Evolutionary conservation across 2,888 invertebrate species (phyloP), one percentile per base, ranked within the genome.

Genomic region (Lycocerus yunnanus): DNA sequence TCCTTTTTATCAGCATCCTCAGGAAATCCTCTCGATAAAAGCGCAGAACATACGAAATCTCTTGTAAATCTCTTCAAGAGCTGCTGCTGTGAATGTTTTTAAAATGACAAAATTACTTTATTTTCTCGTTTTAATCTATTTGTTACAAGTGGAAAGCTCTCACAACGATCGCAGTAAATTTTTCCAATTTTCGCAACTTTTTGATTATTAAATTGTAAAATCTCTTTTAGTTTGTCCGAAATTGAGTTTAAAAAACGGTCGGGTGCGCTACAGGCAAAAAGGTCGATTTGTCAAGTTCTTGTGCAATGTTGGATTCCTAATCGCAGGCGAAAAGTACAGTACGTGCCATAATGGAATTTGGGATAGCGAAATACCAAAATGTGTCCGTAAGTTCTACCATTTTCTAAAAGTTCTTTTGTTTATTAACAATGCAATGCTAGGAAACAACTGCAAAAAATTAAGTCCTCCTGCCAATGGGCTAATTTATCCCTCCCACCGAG

Each of bases 281-380:
- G 89, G 90, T 0, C 87, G 89, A 75, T 86, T 92, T 43, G 89
- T 90, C n/a, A 90, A 89, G 82, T 93, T 90, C 83, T 83, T 84
- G 15, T 95, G 95, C 83, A 84, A 86, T 63, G 79, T 85, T 0
- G 90, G 91, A 0, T 95, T 88, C 84, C 88, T 89, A 58, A 87
- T 95, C 27, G 89, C 92, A 0, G 95, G 95, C 0, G 92, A 93
- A 79, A 90, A 88, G 81, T 93, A 92, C 80, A 90, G 92, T 15
- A 92, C 91, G 15, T 96, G 95, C 83, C 86, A 89, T 20, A 86
- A 89, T 43, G 93, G 94, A 0, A 83, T 87, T n/a, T 96, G 95
- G 96, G 93, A 93, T 77, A 89, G 89, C 2, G 89, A 89, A 0
- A 81, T 87, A 2, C 94, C 95, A 0, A 89, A 92, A 61, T 95